Evolutionary conservation across 2,113 vertebrate species (phyloP), one percentile per base, ranked within the genome.

Genomic region (Theristicus caerulescens): DNA sequence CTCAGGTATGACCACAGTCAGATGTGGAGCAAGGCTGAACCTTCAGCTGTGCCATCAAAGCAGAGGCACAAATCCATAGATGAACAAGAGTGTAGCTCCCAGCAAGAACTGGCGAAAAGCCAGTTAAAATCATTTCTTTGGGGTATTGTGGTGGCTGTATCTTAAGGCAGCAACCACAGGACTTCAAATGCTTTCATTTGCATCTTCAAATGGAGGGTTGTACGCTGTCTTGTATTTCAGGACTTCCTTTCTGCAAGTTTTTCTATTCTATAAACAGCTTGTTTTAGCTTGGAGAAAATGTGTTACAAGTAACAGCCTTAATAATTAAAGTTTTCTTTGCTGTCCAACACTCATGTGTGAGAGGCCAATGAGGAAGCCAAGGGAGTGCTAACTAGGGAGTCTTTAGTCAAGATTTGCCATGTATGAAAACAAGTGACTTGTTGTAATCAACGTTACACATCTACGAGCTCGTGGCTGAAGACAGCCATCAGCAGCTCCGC

Each of bases 351-450:
- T 67, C 25, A 7, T 1, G 4, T 16, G 14, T 64, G n/a, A 79
- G 15, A 66, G 16, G 59, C 24, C 54, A 52, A 44, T 1, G 5
- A 72, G 32, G 58, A 55, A 82, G 59, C 46, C 59, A 38, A 72
- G 31, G 9, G 52, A 67, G 46, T 2, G 9, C 36, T 69, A 58
- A 83, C 31, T 0, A 73, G 46, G n/a, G 42, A 44, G 10, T 7
- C 47, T 27, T 61, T 22, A 79, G 66, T 57, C 59, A 46, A 52
- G 54, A 24, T 49, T 49, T 49, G 54, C 54, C 47, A 13, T 8
- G 0, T 22, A 25, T 0, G 44, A 38, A 44, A 51, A 38, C 7
- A 1, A 71, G 25, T 0, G 2, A 31, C 34, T 78, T 1, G 0
- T 12, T 12, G 17, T 27, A 46, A 38, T 38, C 38, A 38, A 38